Evolutionary conservation across 2,113 vertebrate genomes (phyloP).

Genomic region (Oreochromis spilurus): DNA sequence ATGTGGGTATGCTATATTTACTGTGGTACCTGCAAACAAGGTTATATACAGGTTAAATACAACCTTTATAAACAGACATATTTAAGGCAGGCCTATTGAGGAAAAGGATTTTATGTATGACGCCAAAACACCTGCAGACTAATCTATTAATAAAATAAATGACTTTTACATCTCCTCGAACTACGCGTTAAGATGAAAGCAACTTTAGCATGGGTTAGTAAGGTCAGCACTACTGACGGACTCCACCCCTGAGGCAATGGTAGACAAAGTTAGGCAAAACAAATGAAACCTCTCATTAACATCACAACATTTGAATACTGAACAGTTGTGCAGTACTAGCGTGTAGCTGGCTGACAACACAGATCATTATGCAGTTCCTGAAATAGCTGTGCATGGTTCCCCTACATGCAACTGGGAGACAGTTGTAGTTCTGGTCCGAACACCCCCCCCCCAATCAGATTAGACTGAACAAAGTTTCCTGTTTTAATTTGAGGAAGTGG

Average conservation of each 20-base stretch:
- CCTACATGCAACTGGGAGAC: conserved; percentile 14
- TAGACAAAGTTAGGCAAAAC: background rate
- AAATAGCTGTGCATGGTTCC: conserved; percentile 22
- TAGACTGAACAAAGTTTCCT: conserved; percentile 57
- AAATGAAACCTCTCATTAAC: background rate
- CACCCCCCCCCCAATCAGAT: background rate
- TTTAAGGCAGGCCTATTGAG: background rate
- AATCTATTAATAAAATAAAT: background rate
- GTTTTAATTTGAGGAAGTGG: conserved; percentile 70
- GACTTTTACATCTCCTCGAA: background rate
- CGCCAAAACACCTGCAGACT: background rate
- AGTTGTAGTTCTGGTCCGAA: background rate
- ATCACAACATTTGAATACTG: background rate
- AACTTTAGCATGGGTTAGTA: background rate
- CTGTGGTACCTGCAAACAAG: background rate
- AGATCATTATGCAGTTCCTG: conserved; percentile 26
- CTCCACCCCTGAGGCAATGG: background rate
- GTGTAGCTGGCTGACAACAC: background rate
- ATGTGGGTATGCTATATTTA: background rate
- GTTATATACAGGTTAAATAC: background rate
- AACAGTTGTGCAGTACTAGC: background rate
- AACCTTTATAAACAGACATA: background rate
- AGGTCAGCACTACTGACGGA: background rate
- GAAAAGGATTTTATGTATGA: background rate
- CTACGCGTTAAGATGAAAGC: background rate